phyloP scores from a whole-genome alignment of 2,113 vertebrate genomes.

The Odontophorus gujanensis region DNA sequence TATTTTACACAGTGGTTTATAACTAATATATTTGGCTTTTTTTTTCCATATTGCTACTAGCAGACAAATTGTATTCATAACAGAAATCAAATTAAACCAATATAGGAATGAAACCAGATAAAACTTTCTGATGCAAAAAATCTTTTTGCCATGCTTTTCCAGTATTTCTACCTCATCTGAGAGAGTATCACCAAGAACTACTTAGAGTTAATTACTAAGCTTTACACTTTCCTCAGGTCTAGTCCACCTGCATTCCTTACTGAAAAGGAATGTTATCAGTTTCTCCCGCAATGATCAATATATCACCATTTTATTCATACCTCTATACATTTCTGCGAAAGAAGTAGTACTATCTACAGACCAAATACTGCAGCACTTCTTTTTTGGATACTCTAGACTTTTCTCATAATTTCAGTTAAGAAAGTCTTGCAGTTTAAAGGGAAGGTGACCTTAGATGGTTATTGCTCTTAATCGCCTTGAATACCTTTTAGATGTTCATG shows the following conservation, averaged over 20 bases:
- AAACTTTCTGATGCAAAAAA: not conserved
- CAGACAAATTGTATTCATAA: not conserved
- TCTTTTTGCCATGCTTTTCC: not conserved
- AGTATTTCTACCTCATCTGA: not conserved
- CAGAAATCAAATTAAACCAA: not conserved
- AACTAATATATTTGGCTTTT: not conserved
- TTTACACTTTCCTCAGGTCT: not conserved
- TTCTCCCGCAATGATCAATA: not conserved
- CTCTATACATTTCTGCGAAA: not conserved
- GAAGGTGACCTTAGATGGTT: conserved; percentile 33
- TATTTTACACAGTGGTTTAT: not conserved
- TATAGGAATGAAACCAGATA: not conserved
- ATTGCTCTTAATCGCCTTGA: not conserved
- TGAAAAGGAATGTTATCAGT: not conserved
- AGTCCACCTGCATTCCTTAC: not conserved
- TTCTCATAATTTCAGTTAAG: not conserved
- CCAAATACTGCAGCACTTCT: not conserved
- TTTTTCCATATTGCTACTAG: not conserved
- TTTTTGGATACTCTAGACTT: not conserved
- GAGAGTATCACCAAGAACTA: not conserved
- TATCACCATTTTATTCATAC: not conserved
- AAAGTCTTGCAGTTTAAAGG: not conserved
- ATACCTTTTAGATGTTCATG: not conserved
- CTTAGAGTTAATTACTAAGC: not conserved
- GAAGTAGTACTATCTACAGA: not conserved